Evolutionary conservation across 2,888 invertebrate species (phyloP).

Genomic region (Macaria liturata): DNA sequence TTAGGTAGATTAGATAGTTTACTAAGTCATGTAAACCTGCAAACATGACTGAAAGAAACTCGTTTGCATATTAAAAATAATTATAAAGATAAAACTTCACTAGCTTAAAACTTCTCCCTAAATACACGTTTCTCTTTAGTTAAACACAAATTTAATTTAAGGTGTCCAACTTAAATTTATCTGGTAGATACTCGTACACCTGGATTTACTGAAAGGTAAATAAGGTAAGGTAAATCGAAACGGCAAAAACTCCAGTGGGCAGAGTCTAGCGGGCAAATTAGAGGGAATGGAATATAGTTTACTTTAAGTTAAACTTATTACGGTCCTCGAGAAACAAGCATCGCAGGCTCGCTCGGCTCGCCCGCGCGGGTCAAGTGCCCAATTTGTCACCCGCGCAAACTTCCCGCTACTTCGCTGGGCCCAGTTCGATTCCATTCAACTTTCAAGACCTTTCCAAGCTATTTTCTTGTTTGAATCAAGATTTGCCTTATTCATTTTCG

Average conservation of each 20-base stretch:
- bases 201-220: constrained; percentile 12
- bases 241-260: constrained; percentile 60
- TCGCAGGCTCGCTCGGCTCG: constrained; percentile 68
- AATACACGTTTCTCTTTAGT: too few relatives aligned
- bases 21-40: too few relatives aligned
- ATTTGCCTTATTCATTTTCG: constrained; percentile 75
- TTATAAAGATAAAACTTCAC: too few relatives aligned
- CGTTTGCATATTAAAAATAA: too few relatives aligned
- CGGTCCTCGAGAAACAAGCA: constrained; percentile 79
- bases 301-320: constrained; percentile 83
- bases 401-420: constrained; percentile 72
- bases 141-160: too few relatives aligned
- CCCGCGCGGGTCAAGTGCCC: constrained; percentile 81
- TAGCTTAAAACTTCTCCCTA: too few relatives aligned
- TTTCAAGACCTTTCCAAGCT: constrained; percentile 81
- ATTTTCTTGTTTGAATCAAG: constrained; percentile 79
- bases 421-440: constrained; percentile 83
- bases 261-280: constrained; percentile 70
- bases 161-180: too few relatives aligned
- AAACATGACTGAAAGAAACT: too few relatives aligned
- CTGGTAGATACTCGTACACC: constrained; percentile 4
- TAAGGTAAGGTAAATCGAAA: constrained; percentile 53
- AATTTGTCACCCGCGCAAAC: constrained; percentile 83
- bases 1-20: too few relatives aligned
- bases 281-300: constrained; percentile 82